Conservation (phyloP, 2,113 vertebrate species). For the western clawed frog (Xenopus tropicalis) region UCB_Xtro_10.0 CM004452.2:5073501-5074000, state of each 20-base stretch:
- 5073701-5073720: too few relatives aligned
- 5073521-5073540: too few relatives aligned
- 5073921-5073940: not conserved
- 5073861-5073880: not conserved
- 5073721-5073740: not conserved
- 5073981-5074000: not conserved
- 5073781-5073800: not conserved
- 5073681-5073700: too few relatives aligned
- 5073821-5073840: slow-evolving; percentile 8
- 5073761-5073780: not conserved
- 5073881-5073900: not conserved
- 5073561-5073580: too few relatives aligned
- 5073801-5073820: not conserved
- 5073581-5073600: too few relatives aligned
- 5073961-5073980: slow-evolving; percentile 8
- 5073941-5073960: not conserved
- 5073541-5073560: too few relatives aligned
- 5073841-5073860: slow-evolving; percentile 2
- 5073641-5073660: too few relatives aligned
- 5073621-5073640: too few relatives aligned
- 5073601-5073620: too few relatives aligned
- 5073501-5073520: too few relatives aligned
- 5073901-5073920: not conserved
- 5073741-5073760: slow-evolving; percentile 17
- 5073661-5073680: too few relatives aligned